These are phyloP conservation scores for Trissolcus brochymenae DNA, from an alignment of 2,888 invertebrate genomes.

Conservation along the genomic window DNA sequence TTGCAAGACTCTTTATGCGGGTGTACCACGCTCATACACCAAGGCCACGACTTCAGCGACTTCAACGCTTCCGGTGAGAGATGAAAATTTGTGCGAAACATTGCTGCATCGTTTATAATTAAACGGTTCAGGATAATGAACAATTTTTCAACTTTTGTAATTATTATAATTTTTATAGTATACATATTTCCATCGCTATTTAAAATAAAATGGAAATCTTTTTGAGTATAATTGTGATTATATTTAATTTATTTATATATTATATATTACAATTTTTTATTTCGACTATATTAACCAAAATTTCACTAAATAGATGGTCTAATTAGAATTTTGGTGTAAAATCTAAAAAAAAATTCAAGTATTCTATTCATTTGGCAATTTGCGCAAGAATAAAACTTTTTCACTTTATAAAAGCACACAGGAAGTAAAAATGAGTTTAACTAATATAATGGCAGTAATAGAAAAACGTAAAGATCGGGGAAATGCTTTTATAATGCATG, in stretches of 20 bases:
- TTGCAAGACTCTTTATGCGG: conserved; percentile 69
- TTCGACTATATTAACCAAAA: too few species aligned
- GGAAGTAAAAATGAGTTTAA: background rate
- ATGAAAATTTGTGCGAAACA: conserved; percentile 21
- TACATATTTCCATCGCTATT: too few species aligned
- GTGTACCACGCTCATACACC: conserved; percentile 72
- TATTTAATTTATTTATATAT: too few species aligned
- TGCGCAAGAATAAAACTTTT: background rate
- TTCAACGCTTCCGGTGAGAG: conserved; percentile 70
- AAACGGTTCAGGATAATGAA: too few species aligned
- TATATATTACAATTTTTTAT: too few species aligned
- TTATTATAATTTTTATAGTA: too few species aligned
- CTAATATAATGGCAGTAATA: background rate
- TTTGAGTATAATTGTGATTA: too few species aligned
- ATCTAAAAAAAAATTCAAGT: too few species aligned
- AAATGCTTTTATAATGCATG: conserved; percentile 15
- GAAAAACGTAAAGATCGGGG: background rate
- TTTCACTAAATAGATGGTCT: too few species aligned
- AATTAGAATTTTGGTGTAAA: too few species aligned
- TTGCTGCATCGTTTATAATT: conserved; percentile 9
- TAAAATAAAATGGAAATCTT: too few species aligned
- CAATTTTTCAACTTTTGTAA: too few species aligned
- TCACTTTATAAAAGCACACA: background rate
- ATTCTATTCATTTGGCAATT: background rate
- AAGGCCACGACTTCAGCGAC: conserved; percentile 70